phyloP scores from a whole-genome alignment of 92 coral and sea anemone species.

The Pocillopora grandis region DNA sequence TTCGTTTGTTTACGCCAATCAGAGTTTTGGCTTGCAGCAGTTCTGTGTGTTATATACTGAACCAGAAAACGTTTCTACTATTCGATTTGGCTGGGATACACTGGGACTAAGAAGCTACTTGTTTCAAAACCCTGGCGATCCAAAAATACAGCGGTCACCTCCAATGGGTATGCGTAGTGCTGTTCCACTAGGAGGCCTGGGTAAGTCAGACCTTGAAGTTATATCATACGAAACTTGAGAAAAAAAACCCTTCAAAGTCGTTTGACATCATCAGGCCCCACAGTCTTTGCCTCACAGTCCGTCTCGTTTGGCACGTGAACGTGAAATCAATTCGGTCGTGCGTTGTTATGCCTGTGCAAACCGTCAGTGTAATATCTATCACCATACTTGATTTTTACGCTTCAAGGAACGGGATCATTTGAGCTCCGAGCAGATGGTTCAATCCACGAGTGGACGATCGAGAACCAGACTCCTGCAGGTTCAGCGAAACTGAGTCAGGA shows the following conservation, averaged over 20 bases:
- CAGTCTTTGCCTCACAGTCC: too few species aligned
- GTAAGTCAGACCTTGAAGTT: constrained; percentile 15
- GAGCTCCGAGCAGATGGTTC: constrained; percentile 51
- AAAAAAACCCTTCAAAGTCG: too few species aligned
- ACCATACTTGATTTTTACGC: not conserved
- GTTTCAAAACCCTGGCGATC: constrained; percentile 22
- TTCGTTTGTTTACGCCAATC: constrained; percentile 39
- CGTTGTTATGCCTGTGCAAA: too few species aligned
- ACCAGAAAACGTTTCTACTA: constrained; percentile 47
- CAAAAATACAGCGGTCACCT: constrained; percentile 42
- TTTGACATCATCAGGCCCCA: too few species aligned
- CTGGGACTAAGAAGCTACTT: constrained; percentile 26
- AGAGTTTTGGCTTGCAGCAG: constrained; percentile 39
- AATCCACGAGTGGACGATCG: constrained; percentile 49
- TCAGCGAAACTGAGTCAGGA: constrained; percentile 41
- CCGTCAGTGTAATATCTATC: too few species aligned
- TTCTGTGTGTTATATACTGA: constrained; percentile 38
- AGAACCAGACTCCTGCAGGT: constrained; percentile 57
- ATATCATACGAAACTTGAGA: too few species aligned
- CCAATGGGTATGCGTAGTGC: constrained; percentile 53
- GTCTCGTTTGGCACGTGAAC: too few species aligned
- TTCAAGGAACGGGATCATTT: constrained; percentile 47
- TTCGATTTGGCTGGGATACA: constrained; percentile 43
- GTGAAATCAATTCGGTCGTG: too few species aligned
- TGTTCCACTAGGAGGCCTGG: constrained; percentile 50